These are phyloP conservation scores for Garra rufa DNA, from an alignment of 2,113 vertebrate species.

Conservation along the genomic window DNA sequence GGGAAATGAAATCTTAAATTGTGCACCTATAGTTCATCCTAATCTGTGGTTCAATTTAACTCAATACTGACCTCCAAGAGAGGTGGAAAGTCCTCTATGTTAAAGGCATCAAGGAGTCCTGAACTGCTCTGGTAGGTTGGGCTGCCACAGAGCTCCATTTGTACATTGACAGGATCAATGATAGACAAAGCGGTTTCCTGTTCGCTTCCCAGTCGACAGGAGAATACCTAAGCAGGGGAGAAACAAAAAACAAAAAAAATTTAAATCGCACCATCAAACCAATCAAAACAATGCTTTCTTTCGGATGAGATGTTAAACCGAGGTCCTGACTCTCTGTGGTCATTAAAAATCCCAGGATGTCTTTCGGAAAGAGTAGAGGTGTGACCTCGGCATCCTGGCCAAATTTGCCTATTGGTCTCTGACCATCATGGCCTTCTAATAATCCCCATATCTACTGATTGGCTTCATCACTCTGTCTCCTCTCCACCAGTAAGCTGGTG, in stretches of 20 bases:
- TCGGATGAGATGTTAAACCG: too few relatives aligned
- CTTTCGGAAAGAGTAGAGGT: too few relatives aligned
- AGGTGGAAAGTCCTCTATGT: constrained; percentile 92
- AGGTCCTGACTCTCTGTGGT: too few relatives aligned
- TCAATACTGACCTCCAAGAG: constrained; percentile 86
- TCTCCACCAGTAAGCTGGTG: too few relatives aligned
- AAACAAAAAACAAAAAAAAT: background rate
- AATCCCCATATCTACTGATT: too few relatives aligned
- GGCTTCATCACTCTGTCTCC: too few relatives aligned
- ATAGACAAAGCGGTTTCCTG: constrained; percentile 96
- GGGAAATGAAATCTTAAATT: constrained; percentile 17
- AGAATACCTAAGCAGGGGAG: constrained; percentile 84
- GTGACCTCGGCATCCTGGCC: too few relatives aligned
- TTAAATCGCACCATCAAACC: background rate
- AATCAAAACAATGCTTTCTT: background rate
- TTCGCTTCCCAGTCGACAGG: constrained; percentile 92
- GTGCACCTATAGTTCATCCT: background rate
- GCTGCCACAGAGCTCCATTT: constrained; percentile 92
- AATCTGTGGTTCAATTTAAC: background rate
- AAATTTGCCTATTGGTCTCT: too few relatives aligned
- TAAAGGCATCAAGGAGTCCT: constrained; percentile 94
- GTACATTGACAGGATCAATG: constrained; percentile 93
- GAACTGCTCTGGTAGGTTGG: constrained; percentile 92
- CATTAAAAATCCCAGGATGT: too few relatives aligned
- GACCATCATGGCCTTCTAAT: too few relatives aligned